phyloP scores from a whole-genome alignment of 2,888 invertebrate genomes.

The Rotaria socialis region DNA sequence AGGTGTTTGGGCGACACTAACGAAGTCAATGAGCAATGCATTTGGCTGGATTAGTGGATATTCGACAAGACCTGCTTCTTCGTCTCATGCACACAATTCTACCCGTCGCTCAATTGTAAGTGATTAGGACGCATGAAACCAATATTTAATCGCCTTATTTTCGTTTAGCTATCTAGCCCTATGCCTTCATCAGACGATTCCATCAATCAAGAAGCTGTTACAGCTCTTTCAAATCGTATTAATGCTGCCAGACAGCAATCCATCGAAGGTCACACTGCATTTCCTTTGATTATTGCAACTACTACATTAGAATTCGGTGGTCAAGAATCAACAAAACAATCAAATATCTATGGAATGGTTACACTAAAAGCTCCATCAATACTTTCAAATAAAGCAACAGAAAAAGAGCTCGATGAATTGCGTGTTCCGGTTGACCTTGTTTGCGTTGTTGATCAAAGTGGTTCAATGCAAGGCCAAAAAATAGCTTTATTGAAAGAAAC shows the following conservation, averaged over 20 bases:
- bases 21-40: background rate
- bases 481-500: background rate
- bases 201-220: background rate
- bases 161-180: background rate
- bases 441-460: slow-evolving; percentile 5
- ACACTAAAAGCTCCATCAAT: background rate
- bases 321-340: background rate
- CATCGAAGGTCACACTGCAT: background rate
- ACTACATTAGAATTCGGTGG: background rate
- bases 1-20: background rate
- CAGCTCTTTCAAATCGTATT: background rate
- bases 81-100: too few relatives aligned
- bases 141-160: too few relatives aligned
- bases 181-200: background rate
- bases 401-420: background rate
- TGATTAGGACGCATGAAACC: too few relatives aligned
- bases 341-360: background rate
- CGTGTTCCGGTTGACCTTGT: background rate
- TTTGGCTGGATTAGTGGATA: background rate
- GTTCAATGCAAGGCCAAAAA: background rate
- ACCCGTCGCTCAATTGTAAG: too few relatives aligned
- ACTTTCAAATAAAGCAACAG: background rate
- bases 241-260: background rate
- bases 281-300: background rate
- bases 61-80: background rate